These are phyloP conservation scores for Chiloscyllium plagiosum DNA, from an alignment of 2,113 vertebrate genomes.

Conservation along the genomic window DNA sequence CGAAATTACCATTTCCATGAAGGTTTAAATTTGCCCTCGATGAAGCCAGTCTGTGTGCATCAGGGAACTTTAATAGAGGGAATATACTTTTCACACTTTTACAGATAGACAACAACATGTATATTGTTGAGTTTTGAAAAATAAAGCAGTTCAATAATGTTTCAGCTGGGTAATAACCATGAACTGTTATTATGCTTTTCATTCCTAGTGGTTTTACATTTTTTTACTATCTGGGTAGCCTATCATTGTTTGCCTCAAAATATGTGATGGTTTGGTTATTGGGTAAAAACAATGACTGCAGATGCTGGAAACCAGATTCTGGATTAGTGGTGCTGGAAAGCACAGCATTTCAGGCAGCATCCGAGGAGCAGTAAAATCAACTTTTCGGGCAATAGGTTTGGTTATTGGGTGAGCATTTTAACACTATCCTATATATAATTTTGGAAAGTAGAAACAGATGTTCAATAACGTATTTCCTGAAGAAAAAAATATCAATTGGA, in stretches of 20 bases:
- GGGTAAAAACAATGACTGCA: too few species aligned
- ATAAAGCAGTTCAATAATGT: neutral
- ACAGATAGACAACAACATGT: neutral
- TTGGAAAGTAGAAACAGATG: slow-evolving; percentile 23
- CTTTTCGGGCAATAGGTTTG: too few species aligned
- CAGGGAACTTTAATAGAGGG: neutral
- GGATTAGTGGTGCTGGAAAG: too few species aligned
- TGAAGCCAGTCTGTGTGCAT: neutral
- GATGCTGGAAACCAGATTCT: too few species aligned
- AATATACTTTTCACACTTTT: neutral
- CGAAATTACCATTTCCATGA: too few species aligned
- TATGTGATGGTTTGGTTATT: slow-evolving; percentile 18
- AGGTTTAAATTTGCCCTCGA: too few species aligned
- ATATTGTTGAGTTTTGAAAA: neutral
- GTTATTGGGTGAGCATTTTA: neutral
- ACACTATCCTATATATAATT: neutral
- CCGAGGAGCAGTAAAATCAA: too few species aligned
- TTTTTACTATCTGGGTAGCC: neutral
- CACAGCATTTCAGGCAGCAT: too few species aligned
- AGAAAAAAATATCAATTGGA: neutral
- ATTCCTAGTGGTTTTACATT: slow-evolving; percentile 14
- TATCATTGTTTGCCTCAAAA: neutral
- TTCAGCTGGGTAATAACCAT: neutral
- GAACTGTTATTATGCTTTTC: neutral
- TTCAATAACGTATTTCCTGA: neutral